Percentiles rank a stretch among this genome's conserved stretches.
These are phyloP conservation scores for Hemaris fuciformis DNA, from an alignment of 2,888 invertebrate genomes.

Conservation along the genomic window DNA sequence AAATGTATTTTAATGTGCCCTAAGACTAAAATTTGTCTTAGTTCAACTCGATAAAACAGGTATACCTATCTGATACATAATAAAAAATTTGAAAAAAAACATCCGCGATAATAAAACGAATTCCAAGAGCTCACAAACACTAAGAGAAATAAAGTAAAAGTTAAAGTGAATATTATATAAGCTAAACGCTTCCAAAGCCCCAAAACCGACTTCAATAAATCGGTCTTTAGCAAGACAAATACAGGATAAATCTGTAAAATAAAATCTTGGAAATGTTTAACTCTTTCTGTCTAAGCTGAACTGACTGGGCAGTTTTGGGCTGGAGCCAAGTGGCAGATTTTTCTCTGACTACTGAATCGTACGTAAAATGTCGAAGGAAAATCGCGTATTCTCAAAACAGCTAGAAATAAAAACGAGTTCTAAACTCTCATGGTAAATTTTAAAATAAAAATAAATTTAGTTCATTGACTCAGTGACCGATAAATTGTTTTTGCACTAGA, in stretches of 20 bases:
- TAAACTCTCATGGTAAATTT: slow-evolving; percentile 35
- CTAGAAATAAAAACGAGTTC: slow-evolving; percentile 31
- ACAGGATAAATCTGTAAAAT: slow-evolving; percentile 24
- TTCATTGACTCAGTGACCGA: no score
- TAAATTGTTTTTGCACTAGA: no score
- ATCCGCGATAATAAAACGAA: not conserved
- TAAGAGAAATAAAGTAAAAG: not conserved
- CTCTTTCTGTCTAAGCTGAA: slow-evolving; percentile 35
- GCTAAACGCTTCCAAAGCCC: not conserved
- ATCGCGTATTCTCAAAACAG: slow-evolving; percentile 23
- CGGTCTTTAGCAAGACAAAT: slow-evolving; percentile 31
- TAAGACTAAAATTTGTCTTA: no score
- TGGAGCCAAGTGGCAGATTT: slow-evolving; percentile 34
- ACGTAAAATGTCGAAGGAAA: slow-evolving; percentile 37
- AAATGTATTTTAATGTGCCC: no score
- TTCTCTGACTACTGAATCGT: slow-evolving; percentile 30
- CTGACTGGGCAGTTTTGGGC: slow-evolving; percentile 36
- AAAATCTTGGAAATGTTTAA: slow-evolving; percentile 21
- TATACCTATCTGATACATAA: no score
- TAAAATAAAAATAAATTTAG: no score
- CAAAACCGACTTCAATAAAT: slow-evolving; percentile 27
- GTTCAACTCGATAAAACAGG: no score
- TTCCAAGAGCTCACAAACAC: not conserved
- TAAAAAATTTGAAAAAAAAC: not conserved
- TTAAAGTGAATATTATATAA: not conserved